Evolutionary conservation across 2,113 vertebrate genomes (phyloP).

Genomic region (Dunckerocampus dactyliophorus): DNA sequence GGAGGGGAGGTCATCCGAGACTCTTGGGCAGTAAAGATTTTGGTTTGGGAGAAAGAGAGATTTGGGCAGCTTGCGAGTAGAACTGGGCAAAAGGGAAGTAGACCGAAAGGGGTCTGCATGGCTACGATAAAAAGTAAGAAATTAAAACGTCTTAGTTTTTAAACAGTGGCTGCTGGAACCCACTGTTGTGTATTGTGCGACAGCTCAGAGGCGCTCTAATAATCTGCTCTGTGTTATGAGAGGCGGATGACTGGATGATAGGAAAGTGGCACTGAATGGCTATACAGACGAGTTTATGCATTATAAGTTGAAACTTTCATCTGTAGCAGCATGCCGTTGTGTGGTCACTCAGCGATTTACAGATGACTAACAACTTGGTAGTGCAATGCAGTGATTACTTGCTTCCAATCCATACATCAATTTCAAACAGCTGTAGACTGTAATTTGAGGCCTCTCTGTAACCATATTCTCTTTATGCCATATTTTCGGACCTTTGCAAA

Average conservation of each 20-base stretch:
- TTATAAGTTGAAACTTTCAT: conserved; percentile 34
- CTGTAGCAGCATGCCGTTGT: conserved; percentile 36
- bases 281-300: conserved; percentile 30
- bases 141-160: conserved; percentile 68
- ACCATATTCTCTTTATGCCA: no score
- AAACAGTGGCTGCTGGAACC: conserved; percentile 36
- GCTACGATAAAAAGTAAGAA: conserved; percentile 74
- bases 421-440: no score
- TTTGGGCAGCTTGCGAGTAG: conserved; percentile 65
- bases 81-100: conserved; percentile 59
- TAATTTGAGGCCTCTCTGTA: no score
- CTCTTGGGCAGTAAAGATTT: conserved; percentile 57
- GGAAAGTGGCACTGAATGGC: conserved; percentile 12
- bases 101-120: conserved; percentile 65
- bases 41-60: conserved; percentile 47
- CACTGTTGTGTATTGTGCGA: conserved; percentile 28
- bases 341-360: conserved; percentile 33
- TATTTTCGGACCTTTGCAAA: no score
- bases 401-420: no score
- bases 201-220: conserved; percentile 31
- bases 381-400: no score
- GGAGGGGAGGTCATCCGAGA: conserved; percentile 62
- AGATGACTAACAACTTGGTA: conserved; percentile 2
- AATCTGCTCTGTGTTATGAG: conserved; percentile 61
- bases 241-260: conserved; percentile 9